A percentile compares a stretch with the other conserved stretches of the same genome.
Evolutionary conservation across 2,888 invertebrate genomes (phyloP).

Genomic region (Malthinus flaveolus): DNA sequence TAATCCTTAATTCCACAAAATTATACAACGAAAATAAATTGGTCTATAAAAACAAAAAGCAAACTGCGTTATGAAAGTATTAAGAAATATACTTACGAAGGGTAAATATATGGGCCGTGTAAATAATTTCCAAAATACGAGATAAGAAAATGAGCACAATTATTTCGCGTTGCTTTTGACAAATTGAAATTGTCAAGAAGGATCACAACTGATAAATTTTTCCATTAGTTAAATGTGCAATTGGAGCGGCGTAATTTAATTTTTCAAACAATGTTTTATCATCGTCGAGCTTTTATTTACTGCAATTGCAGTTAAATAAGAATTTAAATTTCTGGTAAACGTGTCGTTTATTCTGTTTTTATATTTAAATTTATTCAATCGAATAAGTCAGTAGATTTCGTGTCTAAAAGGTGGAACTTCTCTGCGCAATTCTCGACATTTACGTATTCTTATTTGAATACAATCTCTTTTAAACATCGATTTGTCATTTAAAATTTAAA

Average conservation of each 20-base stretch:
- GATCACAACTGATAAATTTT: conserved; percentile 35
- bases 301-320: conserved; percentile 25
- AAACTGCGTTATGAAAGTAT: no score
- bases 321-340: conserved; percentile 31
- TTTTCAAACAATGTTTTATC: conserved; percentile 1
- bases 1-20: no score
- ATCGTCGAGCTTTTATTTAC: conserved; percentile 21
- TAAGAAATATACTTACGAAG: no score
- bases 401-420: conserved; percentile 44
- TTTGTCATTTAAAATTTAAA: conserved; percentile 42
- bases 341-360: conserved; percentile 36
- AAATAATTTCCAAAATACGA: conserved; percentile 36
- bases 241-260: not conserved
- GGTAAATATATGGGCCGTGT: no score
- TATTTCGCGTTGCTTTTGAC: conserved; percentile 35
- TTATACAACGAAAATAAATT: no score
- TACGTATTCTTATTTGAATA: conserved; percentile 46
- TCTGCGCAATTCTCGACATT: conserved; percentile 40
- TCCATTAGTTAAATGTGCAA: not conserved
- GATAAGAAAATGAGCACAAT: conserved; percentile 39
- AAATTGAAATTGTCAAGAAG: conserved; percentile 36
- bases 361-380: conserved; percentile 40
- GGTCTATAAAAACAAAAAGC: no score
- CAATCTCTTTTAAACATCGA: conserved; percentile 43
- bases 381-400: conserved; percentile 39